A percentile compares a stretch with the other conserved stretches of the same genome.
Evolutionary conservation across 2,888 invertebrate species (phyloP).

Genomic region (Orthosia gracilis): DNA sequence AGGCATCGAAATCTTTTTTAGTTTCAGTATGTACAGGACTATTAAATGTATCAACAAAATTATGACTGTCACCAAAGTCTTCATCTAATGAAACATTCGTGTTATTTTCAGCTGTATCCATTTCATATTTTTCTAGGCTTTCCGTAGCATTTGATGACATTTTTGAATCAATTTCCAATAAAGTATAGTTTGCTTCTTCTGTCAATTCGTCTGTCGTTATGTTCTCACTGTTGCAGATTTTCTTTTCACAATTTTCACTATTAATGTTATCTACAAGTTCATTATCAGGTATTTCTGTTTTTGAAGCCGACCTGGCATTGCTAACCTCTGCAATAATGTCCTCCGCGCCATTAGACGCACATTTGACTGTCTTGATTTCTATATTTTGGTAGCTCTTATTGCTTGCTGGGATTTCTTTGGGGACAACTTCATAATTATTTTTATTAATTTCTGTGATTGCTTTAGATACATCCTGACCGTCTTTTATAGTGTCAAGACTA

Average conservation of each 20-base stretch:
- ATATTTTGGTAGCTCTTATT: conserved; percentile 21
- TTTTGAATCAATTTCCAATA: conserved; percentile 7
- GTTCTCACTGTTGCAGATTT: conserved; percentile 11
- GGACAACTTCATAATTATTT: conserved; percentile 6
- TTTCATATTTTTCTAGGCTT: conserved; percentile 18
- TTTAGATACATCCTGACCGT: conserved; percentile 8
- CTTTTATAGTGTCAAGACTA: conserved; percentile 10
- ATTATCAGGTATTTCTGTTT: conserved; percentile 13
- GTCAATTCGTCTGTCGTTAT: conserved; percentile 8
- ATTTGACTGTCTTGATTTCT: conserved; percentile 2
- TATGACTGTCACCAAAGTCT: conserved; percentile 14
- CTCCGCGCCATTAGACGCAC: conserved; percentile 8
- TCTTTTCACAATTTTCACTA: conserved; percentile 12
- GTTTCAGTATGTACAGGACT: neutral
- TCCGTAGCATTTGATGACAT: conserved; percentile 20
- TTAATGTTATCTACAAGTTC: conserved; percentile 12
- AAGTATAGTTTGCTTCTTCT: conserved; percentile 23
- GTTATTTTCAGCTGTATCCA: conserved; percentile 13
- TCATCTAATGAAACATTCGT: conserved; percentile 9
- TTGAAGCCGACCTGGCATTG: neutral
- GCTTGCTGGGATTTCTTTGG: conserved; percentile 8
- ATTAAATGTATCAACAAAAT: conserved; percentile 7
- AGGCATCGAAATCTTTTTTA: neutral
- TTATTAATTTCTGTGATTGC: neutral
- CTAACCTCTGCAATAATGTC: conserved; percentile 15